A percentile compares a stretch with the other conserved stretches of the same genome.
These are phyloP conservation scores for Reticulitermes speratus DNA, from an alignment of 1,140 invertebrate species.

Conservation along the genomic window DNA sequence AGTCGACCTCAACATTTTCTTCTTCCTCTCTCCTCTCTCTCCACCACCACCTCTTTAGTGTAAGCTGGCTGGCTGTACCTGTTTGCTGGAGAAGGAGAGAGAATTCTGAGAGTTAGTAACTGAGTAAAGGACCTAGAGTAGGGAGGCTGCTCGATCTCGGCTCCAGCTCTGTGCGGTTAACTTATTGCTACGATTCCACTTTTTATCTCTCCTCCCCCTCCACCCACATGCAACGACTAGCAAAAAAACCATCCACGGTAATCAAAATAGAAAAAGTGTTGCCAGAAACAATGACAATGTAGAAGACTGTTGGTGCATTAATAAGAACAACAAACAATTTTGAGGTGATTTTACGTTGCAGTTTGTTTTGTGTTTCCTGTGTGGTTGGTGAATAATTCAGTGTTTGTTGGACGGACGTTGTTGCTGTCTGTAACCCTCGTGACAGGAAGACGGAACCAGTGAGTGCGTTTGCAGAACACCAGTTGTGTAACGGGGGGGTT, in stretches of 20 bases:
- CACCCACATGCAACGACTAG: background rate
- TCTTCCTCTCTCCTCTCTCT: background rate
- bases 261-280: background rate
- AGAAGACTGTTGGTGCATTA: background rate
- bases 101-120: background rate
- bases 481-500: background rate
- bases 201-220: background rate
- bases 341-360: background rate
- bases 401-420: background rate
- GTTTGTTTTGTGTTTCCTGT: background rate
- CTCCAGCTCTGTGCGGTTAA: background rate
- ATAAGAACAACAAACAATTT: background rate
- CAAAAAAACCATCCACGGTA: background rate
- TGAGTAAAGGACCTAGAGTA: background rate
- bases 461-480: background rate
- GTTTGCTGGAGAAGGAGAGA: slow-evolving; percentile 3
- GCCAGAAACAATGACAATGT: background rate
- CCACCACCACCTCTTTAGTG: background rate
- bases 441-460: background rate
- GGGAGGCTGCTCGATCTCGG: background rate
- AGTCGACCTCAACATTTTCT: slow-evolving; percentile 8
- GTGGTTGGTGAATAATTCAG: background rate
- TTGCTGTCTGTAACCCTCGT: background rate
- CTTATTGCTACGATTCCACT: background rate
- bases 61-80: slow-evolving; percentile 7